phyloP scores from a whole-genome alignment of 2,797 vertebrate genomes.

The Chanos chanos region DNA sequence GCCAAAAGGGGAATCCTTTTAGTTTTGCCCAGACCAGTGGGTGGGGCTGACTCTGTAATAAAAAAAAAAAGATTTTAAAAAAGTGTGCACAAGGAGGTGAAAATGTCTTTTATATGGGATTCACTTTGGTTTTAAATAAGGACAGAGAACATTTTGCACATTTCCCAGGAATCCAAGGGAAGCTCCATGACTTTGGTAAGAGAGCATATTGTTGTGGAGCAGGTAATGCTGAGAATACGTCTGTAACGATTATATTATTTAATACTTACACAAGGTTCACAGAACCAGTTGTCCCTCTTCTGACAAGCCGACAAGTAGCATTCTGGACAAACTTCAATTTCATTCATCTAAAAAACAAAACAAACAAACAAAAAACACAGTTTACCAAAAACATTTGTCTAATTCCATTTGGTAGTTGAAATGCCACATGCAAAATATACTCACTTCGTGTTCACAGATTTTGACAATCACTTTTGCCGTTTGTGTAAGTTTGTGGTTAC shows the following conservation, averaged over 20 bases:
- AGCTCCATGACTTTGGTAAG: not conserved
- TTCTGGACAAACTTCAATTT: conserved; percentile 98
- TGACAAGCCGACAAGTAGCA: conserved; percentile 98
- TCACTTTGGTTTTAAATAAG: not conserved
- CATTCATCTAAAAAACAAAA: conserved; percentile 94
- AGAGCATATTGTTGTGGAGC: too few species aligned
- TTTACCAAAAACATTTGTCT: too few species aligned
- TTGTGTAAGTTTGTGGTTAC: conserved; percentile 97
- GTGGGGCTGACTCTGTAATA: conserved; percentile 88
- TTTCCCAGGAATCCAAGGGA: not conserved
- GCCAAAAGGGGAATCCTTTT: conserved; percentile 99
- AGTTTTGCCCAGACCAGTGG: conserved; percentile 97
- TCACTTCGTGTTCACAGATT: conserved; percentile 98
- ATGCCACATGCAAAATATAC: conserved; percentile 15
- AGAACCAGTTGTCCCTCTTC: conserved; percentile 99
- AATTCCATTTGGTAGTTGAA: too few species aligned
- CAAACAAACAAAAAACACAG: too few species aligned
- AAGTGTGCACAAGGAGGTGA: too few species aligned
- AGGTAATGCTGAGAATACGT: too few species aligned
- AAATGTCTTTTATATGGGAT: too few species aligned
- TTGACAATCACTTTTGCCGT: conserved; percentile 98
- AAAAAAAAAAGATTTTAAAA: not conserved
- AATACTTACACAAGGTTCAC: conserved; percentile 98
- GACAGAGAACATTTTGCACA: not conserved
- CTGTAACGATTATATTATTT: too few species aligned